These are phyloP conservation scores for Phrynocephalus forsythii DNA, from an alignment of 2,797 vertebrate species.

Conservation along the genomic window DNA sequence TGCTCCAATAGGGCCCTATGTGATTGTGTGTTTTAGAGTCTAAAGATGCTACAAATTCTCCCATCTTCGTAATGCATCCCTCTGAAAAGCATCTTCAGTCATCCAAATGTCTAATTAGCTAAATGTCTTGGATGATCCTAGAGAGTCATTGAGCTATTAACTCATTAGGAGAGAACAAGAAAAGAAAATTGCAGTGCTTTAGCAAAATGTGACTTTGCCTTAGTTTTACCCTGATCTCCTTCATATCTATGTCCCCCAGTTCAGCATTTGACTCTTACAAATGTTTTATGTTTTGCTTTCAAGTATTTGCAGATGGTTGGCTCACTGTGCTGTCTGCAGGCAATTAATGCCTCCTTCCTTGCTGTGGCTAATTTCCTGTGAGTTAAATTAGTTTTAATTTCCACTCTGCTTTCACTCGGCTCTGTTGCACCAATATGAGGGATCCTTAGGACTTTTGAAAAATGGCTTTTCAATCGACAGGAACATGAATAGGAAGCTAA, in stretches of 20 bases:
- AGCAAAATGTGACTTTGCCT: neutral
- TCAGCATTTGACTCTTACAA: slow-evolving; percentile 11
- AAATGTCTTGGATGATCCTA: neutral
- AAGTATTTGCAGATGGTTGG: slow-evolving; percentile 29
- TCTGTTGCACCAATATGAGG: neutral
- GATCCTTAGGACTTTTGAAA: neutral
- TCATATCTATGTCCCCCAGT: neutral
- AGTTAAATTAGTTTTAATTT: slow-evolving; percentile 29
- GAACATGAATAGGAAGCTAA: neutral
- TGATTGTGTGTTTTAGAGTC: neutral
- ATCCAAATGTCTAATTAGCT: neutral
- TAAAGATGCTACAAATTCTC: neutral
- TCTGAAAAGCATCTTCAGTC: neutral
- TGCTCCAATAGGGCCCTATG: neutral
- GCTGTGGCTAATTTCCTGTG: slow-evolving; percentile 27
- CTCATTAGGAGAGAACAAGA: neutral
- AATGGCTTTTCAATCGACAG: slow-evolving; percentile 1
- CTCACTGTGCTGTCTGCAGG: slow-evolving; percentile 12
- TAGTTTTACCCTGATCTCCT: neutral
- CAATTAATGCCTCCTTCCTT: slow-evolving; percentile 20
- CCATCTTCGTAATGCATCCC: neutral
- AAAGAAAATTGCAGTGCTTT: slow-evolving; percentile 16
- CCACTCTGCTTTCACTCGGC: neutral
- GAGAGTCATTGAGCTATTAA: neutral
- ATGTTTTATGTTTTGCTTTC: slow-evolving; percentile 25